Evolutionary conservation across 2,797 vertebrate genomes (phyloP), one percentile per base, ranked within the genome.

Genomic region (Peromyscus aztecus): DNA sequence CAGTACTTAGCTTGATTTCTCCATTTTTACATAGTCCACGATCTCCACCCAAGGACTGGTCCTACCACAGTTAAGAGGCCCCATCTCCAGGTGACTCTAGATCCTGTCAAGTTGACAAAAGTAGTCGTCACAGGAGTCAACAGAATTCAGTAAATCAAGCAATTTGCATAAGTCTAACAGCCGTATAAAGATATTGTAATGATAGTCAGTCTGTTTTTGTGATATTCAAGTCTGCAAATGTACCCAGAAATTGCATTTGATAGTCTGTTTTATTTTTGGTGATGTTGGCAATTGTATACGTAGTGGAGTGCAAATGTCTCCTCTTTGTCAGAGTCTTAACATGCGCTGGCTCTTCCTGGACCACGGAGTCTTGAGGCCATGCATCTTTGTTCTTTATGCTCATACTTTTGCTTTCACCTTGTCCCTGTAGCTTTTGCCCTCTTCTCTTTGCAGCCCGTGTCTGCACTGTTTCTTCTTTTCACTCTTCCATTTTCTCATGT

Each of bases 131-230:
- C 11, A 69, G 55, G 12, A 63, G 11, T 90, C 52, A 94, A 10
- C 29, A 91, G 65, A 88, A 76, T 90, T 59, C 65, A 86, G 10
- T 80, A 91, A 76, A 89, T 69, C 83, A 77, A 92, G 46, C 91
- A 87, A 75, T 82, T 85, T 92, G 71, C 89, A 52, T 96, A 82
- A 80, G 69, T 91, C 71, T 67, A 55, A 49, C 52, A 96, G 43
- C 59, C 10, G 61, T 14, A 24, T 27, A 71, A 57, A 95, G 76
- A 77, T 95, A 57, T 94, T 76, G 57, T 46, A 86, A 55, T 89
- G 57, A 27, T 94, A 10, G 31, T 89, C n/a, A 86, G 0, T 63
- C 52, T 94, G 14, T 94, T 86, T 63, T 87, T 59, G 67, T 88
- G 65, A 61, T 95, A 82, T 24, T 83, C 27, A 73, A 90, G 67